These are phyloP conservation scores for Pristiophorus japonicus DNA, from an alignment of 2,113 vertebrate genomes.

Conservation along the genomic window DNA sequence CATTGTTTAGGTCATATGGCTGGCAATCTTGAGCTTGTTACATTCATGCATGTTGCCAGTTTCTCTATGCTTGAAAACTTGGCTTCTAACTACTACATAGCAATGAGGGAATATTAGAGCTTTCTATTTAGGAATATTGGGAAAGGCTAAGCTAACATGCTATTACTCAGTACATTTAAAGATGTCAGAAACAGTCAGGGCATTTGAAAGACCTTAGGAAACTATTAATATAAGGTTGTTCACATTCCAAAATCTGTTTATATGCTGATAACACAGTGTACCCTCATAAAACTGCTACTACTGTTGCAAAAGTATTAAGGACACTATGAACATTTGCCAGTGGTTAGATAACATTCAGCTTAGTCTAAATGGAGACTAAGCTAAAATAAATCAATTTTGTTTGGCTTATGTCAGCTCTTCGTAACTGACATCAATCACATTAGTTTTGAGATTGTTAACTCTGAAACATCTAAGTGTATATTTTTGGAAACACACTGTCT, in stretches of 20 bases:
- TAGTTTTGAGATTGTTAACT: background rate
- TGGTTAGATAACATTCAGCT: slow-evolving; percentile 25
- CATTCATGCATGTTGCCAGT: slow-evolving; percentile 15
- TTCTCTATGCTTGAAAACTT: background rate
- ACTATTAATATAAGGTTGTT: slow-evolving; percentile 21
- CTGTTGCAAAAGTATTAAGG: background rate
- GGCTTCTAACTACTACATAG: background rate
- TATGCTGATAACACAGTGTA: slow-evolving; percentile 26
- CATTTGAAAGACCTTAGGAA: slow-evolving; percentile 26
- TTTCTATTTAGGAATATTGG: background rate
- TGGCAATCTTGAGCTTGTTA: slow-evolving; percentile 11
- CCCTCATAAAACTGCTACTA: slow-evolving; percentile 28
- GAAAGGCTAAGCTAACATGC: slow-evolving; percentile 22
- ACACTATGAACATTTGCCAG: slow-evolving; percentile 16
- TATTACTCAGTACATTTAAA: slow-evolving; percentile 10
- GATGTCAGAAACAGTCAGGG: slow-evolving; percentile 15
- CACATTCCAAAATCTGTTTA: slow-evolving; percentile 17
- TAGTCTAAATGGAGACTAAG: background rate
- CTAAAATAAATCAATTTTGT: background rate
- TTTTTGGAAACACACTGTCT: background rate
- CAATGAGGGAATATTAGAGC: background rate
- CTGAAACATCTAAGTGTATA: background rate
- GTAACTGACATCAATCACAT: background rate
- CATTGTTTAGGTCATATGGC: background rate
- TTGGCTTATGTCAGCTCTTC: background rate